Base-by-base conservation (phyloP, 1,140 invertebrate genomes). In the Diploscapter pachys region DNA sequence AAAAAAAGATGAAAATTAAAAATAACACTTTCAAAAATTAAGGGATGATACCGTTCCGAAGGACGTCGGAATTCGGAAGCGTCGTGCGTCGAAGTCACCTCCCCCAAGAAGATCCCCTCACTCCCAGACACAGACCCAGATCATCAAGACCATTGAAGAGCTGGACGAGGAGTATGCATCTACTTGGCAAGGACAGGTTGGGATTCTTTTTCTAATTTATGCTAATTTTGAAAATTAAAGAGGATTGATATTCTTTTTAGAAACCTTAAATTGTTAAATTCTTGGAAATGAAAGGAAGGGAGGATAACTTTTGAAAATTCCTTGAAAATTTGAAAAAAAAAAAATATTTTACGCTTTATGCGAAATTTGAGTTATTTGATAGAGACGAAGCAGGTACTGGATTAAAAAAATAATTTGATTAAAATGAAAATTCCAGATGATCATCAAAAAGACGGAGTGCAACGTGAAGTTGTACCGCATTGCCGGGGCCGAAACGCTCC, bases 361-460 rank as follows among this genome's bases (percentile, higher is more conserved):
- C 31, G 31, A 31, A 31, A 31, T 31, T 31, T 31, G 31, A 31
- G 31, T 31, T 31, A 31, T 31, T 31, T 31, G 31, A 31, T 31
- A 31, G 1, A 31, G 31, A 31, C 31, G 31, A 31, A 31, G 31
- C 31, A 31, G 1, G 1, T 31, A 31, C 31, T 31, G 31, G 31
- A 31, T 1, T 31, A 31, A 31, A 31, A 31, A 31, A 31, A 31
- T 31, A 31, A 31, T 31, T 31, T 31, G 31, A 31, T 31, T 31
- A 31, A 31, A 31, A 31, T 31, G 31, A 31, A 31, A 1, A 31
- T 31, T 31, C 31, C 31, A 75, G 59, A 65, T 75, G 52, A 50
- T 97, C 68, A 86, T 98, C 9, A 98, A 98, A 86, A 98, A 94
- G 85, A 96, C 93, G 64, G 89, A 95, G 0, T 98, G 97, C 87